Base-by-base conservation (phyloP, 2,888 invertebrate species). In the Microplitis deprimator region DNA sequence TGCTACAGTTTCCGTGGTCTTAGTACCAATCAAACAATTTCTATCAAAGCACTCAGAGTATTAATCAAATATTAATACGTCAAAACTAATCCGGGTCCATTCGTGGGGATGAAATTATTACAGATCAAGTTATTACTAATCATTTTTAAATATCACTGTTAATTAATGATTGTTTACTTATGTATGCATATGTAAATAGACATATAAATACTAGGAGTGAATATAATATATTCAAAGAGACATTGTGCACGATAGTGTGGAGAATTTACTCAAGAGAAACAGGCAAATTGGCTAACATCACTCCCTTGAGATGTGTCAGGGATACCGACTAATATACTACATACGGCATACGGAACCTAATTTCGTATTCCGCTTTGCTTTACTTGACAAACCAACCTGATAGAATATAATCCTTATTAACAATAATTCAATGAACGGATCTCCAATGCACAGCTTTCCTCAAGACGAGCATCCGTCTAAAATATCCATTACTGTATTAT, bases 191-290 rank as follows among this genome's bases (percentile, higher is more conserved):
- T 5, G 5, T 50, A 5, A 50, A 50, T 50, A 13, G 1, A 13
- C 50, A 13, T 13, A 50, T 50, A 50, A 50, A 50, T 50, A 50
- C 50, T 50, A 50, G 50, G 50, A 13, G 13, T 13, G 10, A 5
- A 5, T 50, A 7, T 13, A 50, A 13, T 8, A 29, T 29, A 29
- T 50, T 50, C 50, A 8, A 50, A 50, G 50, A 50, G 50, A 50
- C 50, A 50, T 13, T 50, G 50, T 50, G 50, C 50, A 50, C 13
- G 50, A 50, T 50, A 50, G 50, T 50, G 13, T 50, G 50, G 50
- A 50, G 50, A 50, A 50, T 50, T 50, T 50, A 50, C 50, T 50
- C 50, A 50, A 50, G 50, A 50, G 50, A 50, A 50, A 50, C 50
- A 10, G 10, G 50, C 50, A 50, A 50, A 50, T 50, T 50, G 50